Conservation (phyloP, 35 echinoderm and acorn worm genomes). For the Hemicentrotus pulcherrimus region DNA sequence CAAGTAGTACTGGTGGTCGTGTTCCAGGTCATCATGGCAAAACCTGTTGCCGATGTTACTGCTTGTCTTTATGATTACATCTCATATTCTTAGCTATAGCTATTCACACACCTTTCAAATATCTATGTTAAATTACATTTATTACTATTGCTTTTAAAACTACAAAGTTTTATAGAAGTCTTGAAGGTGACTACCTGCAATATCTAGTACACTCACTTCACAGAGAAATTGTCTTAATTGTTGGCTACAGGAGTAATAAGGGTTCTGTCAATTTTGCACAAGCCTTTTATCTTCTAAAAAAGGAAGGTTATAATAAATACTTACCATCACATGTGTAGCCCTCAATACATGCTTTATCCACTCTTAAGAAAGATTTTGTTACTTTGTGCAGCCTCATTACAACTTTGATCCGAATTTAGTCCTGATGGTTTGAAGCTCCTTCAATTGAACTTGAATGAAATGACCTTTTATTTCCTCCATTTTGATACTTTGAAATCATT, state of each 20-base stretch:
- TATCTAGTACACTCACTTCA: no score
- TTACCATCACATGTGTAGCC: not conserved
- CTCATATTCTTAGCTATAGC: no score
- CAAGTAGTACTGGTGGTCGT: not conserved
- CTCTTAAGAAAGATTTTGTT: not conserved
- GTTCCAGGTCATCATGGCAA: not conserved
- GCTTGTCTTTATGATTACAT: not conserved
- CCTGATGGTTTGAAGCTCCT: not conserved
- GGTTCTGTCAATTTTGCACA: no score
- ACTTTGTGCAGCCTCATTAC: not conserved
- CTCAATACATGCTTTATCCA: not conserved
- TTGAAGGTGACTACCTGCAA: no score
- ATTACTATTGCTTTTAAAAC: not conserved
- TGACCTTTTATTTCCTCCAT: not conserved
- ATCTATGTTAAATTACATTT: not conserved
- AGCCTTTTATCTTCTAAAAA: not conserved
- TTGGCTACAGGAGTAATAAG: no score
- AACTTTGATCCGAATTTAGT: not conserved
- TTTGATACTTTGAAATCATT: constrained; percentile 7
- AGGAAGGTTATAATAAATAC: not conserved
- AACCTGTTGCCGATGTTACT: not conserved
- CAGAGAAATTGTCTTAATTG: no score
- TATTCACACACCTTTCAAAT: no score
- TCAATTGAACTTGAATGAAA: not conserved
- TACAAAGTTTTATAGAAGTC: not conserved